These are phyloP conservation scores for Pogona vitticeps DNA, from an alignment of 2,113 vertebrate species.

Conservation along the genomic window DNA sequence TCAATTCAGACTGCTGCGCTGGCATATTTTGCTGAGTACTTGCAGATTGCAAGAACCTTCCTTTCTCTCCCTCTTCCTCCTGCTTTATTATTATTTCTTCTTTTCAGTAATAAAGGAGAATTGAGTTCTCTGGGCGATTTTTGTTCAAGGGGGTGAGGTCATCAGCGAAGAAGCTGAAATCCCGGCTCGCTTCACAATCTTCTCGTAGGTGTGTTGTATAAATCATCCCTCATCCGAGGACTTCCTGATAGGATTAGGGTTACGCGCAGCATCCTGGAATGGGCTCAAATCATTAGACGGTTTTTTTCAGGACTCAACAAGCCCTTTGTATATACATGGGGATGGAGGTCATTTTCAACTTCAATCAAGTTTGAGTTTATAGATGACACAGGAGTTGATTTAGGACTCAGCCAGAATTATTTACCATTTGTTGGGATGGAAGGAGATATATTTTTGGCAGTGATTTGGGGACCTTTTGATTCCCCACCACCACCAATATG, in stretches of 20 bases:
- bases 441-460: background rate
- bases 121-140: constrained; percentile 41
- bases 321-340: background rate
- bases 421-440: background rate
- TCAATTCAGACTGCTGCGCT: constrained; percentile 53
- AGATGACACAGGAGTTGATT: background rate
- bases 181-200: constrained; percentile 51
- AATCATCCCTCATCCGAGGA: constrained; percentile 37
- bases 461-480: background rate
- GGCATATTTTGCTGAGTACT: constrained; percentile 57
- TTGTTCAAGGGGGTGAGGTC: constrained; percentile 63
- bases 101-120: constrained; percentile 53
- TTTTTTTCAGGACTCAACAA: background rate
- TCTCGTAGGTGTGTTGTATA: constrained; percentile 41
- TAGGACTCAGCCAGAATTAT: background rate
- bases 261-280: constrained; percentile 8
- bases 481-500: too few species aligned
- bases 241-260: constrained; percentile 21
- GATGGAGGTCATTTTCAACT: too few species aligned
- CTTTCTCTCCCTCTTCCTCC: constrained; percentile 45
- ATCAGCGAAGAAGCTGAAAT: constrained; percentile 34
- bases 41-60: constrained; percentile 58
- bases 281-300: background rate
- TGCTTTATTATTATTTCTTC: constrained; percentile 44
- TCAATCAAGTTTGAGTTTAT: background rate